Evolutionary conservation across 2,797 vertebrate genomes (phyloP), one percentile per base, ranked within the genome.

Genomic region (Uromys caudimaculatus): DNA sequence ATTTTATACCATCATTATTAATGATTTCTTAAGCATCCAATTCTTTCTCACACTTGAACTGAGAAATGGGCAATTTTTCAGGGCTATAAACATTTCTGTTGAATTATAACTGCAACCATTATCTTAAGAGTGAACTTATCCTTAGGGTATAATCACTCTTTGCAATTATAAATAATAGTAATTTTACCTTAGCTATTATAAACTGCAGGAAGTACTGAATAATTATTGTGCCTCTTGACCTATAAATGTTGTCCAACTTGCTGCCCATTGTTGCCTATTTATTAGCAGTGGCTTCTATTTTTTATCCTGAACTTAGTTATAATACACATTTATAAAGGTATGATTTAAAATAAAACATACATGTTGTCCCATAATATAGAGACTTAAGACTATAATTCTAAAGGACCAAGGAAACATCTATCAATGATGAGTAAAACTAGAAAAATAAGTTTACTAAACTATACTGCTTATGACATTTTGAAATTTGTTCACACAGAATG

Each of bases 51-150:
- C 10, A 97, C 64, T 64, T 96, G 67, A 96, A 91, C 50, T 83
- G 54, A 97, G 50, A 97, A 97, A 94, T 95, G 83, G 23, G 54
- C 60, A 97, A 96, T 96, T 97, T 97, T 97, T 97, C 93, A 95
- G 89, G 41, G 14, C 83, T n/a, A 90, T 97, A 95, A 96, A 95
- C 93, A 78, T 93, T 96, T 95, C 52, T 93, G 19, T 95, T 95
- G 85, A 95, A 91, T 96, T 98, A 89, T 90, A 96, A 90, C 50
- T 96, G 54, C 3, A 85, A 76, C 58, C 54, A 95, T 93, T 97
- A 97, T 95, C 93, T 96, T 96, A 96, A 95, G 95, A 87, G 35
- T 96, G 27, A 95, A 92, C 32, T 94, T 92, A 82, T 95, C 94
- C 83, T 96, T 91, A 16, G 76, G 83, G 86, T 82, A 79, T 11